A percentile compares a stretch with the other conserved stretches of the same genome.
Evolutionary conservation across 2,888 invertebrate genomes (phyloP).

Genomic region (Megalurothrips usitatus): DNA sequence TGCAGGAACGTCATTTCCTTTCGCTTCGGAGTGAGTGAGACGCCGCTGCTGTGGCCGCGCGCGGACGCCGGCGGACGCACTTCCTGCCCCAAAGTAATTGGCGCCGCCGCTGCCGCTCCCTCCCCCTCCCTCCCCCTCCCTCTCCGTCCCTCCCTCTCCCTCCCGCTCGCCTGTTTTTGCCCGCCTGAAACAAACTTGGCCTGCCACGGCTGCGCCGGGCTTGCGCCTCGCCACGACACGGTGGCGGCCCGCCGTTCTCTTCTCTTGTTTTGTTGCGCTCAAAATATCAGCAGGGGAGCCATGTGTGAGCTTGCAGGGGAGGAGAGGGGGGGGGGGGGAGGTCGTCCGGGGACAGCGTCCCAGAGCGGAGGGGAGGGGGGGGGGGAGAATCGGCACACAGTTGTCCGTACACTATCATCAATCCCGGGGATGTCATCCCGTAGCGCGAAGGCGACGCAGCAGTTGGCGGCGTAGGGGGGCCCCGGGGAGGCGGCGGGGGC

Average conservation of each 20-base stretch:
- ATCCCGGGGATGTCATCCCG: not conserved
- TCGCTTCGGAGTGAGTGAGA: no score
- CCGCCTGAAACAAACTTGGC: not conserved
- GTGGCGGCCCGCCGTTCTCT: not conserved
- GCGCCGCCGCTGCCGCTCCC: not conserved
- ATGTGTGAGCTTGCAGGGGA: not conserved
- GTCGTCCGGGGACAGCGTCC: not conserved
- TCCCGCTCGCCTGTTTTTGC: not conserved
- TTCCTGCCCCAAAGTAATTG: conserved; percentile 8
- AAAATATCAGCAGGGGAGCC: conserved; percentile 24
- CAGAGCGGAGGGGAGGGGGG: not conserved
- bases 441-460: not conserved
- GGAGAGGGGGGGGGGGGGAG: not conserved
- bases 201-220: conserved; percentile 3
- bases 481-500: not conserved
- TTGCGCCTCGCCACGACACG: not conserved
- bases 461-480: not conserved
- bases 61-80: no score
- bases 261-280: conserved; percentile 12
- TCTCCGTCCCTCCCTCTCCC: not conserved
- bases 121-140: not conserved
- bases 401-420: conserved; percentile 20
- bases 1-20: no score
- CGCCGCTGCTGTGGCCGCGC: no score
- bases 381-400: conserved; percentile 5